phyloP scores from a whole-genome alignment of 2,888 invertebrate species.

The Ashinkailepas kermadecensis region DNA sequence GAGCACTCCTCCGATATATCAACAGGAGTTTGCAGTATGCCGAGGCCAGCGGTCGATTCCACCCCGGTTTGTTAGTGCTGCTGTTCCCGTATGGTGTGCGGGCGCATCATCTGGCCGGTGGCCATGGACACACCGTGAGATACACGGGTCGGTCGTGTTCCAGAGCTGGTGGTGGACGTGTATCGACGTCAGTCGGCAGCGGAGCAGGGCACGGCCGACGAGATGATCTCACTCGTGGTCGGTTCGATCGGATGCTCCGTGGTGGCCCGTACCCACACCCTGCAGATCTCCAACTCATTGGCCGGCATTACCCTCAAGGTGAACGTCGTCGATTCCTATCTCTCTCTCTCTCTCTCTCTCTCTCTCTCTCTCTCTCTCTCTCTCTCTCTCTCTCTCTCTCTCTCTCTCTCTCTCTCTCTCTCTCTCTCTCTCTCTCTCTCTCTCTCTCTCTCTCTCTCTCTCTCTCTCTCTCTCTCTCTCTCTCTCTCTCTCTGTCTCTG shows the following conservation, averaged over 20 bases:
- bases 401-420: slow-evolving; percentile 1
- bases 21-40: too few relatives aligned
- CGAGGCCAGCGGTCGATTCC: too few relatives aligned
- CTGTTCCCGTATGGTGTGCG: too few relatives aligned
- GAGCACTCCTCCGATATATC: too few relatives aligned
- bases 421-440: slow-evolving; percentile 1
- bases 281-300: not conserved
- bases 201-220: not conserved
- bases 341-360: not conserved
- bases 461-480: too few relatives aligned
- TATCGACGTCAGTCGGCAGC: not conserved
- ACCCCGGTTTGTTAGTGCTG: too few relatives aligned
- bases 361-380: not conserved
- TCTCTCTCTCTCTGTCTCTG: too few relatives aligned
- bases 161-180: not conserved
- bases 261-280: not conserved
- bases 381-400: not conserved
- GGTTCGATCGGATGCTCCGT: not conserved
- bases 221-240: slow-evolving; percentile 3
- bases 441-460: not conserved
- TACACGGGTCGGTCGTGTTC: not conserved
- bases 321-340: not conserved
- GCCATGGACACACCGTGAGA: too few relatives aligned
- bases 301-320: not conserved
- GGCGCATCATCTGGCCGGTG: too few relatives aligned